phyloP scores from a whole-genome alignment of 2,113 vertebrate genomes.

The Prionailurus bengalensis region DNA sequence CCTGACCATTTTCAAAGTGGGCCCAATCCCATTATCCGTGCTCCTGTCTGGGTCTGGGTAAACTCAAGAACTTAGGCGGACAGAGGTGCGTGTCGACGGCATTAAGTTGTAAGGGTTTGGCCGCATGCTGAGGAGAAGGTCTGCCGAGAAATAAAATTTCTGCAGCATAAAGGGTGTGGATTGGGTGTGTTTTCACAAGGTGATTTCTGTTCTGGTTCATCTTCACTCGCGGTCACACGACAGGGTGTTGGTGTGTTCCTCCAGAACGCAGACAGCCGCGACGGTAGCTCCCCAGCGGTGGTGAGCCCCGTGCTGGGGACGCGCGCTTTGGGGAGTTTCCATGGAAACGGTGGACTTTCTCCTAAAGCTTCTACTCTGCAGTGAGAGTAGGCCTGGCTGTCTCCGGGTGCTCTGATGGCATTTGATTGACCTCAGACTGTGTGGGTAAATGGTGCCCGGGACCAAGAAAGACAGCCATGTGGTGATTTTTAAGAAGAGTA shows the following conservation, averaged over 20 bases:
- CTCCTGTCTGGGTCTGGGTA: background rate
- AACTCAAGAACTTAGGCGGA: background rate
- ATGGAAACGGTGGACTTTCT: background rate
- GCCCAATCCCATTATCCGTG: background rate
- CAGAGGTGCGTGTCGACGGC: background rate
- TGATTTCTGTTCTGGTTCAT: background rate
- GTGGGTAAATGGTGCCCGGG: background rate
- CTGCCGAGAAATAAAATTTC: background rate
- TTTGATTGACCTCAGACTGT: background rate
- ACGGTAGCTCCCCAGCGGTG: background rate
- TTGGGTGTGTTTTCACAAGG: background rate
- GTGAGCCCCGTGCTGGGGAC: background rate
- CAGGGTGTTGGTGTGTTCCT: background rate
- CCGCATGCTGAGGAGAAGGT: background rate
- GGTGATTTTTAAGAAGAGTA: background rate
- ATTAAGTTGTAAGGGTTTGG: background rate
- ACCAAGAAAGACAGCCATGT: background rate
- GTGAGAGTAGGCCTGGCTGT: background rate
- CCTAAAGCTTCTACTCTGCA: background rate
- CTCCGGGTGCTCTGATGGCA: background rate
- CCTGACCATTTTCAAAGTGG: background rate
- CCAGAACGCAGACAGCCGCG: rapidly evolving
- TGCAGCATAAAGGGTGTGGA: background rate
- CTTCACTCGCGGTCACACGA: background rate
- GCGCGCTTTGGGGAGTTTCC: background rate